phyloP scores from a whole-genome alignment of 2,113 vertebrate genomes.

The Hippocampus abdominalis region DNA sequence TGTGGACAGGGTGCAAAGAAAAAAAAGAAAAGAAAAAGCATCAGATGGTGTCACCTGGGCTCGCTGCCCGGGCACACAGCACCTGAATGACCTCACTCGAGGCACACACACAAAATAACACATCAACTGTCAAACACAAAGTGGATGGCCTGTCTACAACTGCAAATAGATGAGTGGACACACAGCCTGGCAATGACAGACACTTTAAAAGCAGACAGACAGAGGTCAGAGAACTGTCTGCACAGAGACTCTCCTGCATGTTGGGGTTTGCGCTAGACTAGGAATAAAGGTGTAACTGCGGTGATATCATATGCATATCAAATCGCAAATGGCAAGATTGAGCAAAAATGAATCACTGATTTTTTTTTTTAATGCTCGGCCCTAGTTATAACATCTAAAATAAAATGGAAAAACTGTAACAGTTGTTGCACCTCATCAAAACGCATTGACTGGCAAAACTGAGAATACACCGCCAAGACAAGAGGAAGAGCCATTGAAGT shows the following conservation, averaged over 20 bases:
- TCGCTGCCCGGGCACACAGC: slow-evolving; percentile 54
- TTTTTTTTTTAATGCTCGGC: too few species aligned
- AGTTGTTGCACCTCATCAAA: too few species aligned
- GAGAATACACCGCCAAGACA: too few species aligned
- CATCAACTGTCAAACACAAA: slow-evolving; percentile 58
- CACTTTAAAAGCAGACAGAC: slow-evolving; percentile 50
- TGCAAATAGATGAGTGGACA: slow-evolving; percentile 65
- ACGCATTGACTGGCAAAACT: too few species aligned
- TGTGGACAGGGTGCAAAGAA: slow-evolving; percentile 1
- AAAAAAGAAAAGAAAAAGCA: slow-evolving; percentile 6
- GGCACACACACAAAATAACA: slow-evolving; percentile 49
- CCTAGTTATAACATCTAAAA: too few species aligned
- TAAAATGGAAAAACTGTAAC: too few species aligned
- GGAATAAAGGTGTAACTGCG: background rate
- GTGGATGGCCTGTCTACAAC: slow-evolving; percentile 48
- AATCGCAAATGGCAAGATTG: too few species aligned
- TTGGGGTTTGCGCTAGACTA: background rate
- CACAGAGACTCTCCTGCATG: slow-evolving; percentile 13
- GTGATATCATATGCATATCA: background rate
- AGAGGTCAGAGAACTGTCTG: slow-evolving; percentile 51
- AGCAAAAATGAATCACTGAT: too few species aligned
- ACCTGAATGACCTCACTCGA: slow-evolving; percentile 64
- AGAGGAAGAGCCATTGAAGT: too few species aligned
- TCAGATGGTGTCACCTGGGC: slow-evolving; percentile 41
- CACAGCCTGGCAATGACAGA: slow-evolving; percentile 43